phyloP scores from a whole-genome alignment of 2,888 invertebrate species.

The Mesopsocus fuscifrons region DNA sequence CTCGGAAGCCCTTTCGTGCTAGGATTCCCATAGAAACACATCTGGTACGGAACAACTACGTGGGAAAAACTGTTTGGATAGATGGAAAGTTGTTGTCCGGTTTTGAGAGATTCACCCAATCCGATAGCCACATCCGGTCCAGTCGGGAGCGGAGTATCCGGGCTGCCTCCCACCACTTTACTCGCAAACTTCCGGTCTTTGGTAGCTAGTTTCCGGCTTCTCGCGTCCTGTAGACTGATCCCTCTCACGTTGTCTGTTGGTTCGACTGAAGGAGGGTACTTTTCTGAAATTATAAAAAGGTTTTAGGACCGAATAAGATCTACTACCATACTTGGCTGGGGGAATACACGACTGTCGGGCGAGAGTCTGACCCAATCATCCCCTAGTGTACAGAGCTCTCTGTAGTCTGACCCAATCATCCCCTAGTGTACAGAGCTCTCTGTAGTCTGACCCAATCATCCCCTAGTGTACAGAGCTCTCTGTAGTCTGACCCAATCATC shows the following conservation, averaged over 20 bases:
- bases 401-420: too few species aligned
- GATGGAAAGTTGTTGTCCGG: not conserved
- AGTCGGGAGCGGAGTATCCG: not conserved
- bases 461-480: too few species aligned
- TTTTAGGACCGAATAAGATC: too few species aligned
- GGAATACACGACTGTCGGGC: too few species aligned
- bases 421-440: too few species aligned
- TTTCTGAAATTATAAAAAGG: too few species aligned
- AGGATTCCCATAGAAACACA: constrained; percentile 3
- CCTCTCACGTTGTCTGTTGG: not conserved
- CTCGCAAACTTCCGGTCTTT: not conserved
- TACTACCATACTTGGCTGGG: too few species aligned
- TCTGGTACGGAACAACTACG: not conserved
- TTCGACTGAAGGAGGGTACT: too few species aligned
- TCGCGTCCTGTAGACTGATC: not conserved
- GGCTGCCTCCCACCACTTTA: not conserved
- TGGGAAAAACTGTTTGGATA: not conserved
- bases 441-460: too few species aligned
- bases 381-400: too few species aligned
- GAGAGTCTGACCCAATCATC: too few species aligned
- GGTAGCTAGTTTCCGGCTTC: not conserved
- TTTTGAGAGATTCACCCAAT: not conserved
- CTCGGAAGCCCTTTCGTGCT: not conserved
- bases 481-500: too few species aligned
- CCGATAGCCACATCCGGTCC: not conserved